Conservation (phyloP, 2,888 invertebrate genomes). For the Ichneumoninae sp. region DNA sequence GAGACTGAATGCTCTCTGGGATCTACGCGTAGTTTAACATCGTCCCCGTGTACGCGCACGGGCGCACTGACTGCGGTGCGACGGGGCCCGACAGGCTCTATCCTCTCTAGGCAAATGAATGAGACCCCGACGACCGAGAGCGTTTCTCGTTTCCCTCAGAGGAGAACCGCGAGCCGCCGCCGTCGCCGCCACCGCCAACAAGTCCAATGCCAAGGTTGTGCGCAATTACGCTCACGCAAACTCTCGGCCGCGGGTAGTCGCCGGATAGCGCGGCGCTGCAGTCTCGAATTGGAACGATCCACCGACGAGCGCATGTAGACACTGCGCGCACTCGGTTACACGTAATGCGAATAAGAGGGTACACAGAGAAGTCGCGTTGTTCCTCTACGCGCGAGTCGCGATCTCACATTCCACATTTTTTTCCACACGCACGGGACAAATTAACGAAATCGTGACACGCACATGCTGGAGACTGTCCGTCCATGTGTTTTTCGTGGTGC, state of each 20-base stretch:
- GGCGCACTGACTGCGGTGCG: conserved; percentile 11
- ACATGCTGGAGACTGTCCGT: background rate
- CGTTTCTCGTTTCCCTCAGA: conserved; percentile 37
- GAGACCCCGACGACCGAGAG: conserved; percentile 34
- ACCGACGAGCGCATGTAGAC: conserved; percentile 30
- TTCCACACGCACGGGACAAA: conserved; percentile 16
- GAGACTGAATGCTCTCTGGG: conserved; percentile 45
- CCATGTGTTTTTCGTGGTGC: too few species aligned
- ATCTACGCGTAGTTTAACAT: conserved; percentile 70
- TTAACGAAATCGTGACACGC: conserved; percentile 43
- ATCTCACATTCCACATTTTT: conserved; percentile 37
- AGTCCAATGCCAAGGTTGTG: conserved; percentile 70
- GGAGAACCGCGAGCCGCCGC: conserved; percentile 39
- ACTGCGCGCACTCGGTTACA: conserved; percentile 9
- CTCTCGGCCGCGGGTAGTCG: conserved; percentile 17
- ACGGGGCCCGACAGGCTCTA: conserved; percentile 11
- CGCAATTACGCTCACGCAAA: conserved; percentile 68
- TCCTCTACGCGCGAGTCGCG: conserved; percentile 26
- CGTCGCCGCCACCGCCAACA: conserved; percentile 29
- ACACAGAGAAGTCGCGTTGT: background rate
- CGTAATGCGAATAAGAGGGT: conserved; percentile 16
- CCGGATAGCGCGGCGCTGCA: conserved; percentile 35
- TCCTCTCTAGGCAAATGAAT: conserved; percentile 50
- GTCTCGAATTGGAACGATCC: conserved; percentile 62
- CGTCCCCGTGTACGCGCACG: conserved; percentile 40